Base-by-base conservation (phyloP, 2,888 invertebrate species). In the Pimpla rufipes region DNA sequence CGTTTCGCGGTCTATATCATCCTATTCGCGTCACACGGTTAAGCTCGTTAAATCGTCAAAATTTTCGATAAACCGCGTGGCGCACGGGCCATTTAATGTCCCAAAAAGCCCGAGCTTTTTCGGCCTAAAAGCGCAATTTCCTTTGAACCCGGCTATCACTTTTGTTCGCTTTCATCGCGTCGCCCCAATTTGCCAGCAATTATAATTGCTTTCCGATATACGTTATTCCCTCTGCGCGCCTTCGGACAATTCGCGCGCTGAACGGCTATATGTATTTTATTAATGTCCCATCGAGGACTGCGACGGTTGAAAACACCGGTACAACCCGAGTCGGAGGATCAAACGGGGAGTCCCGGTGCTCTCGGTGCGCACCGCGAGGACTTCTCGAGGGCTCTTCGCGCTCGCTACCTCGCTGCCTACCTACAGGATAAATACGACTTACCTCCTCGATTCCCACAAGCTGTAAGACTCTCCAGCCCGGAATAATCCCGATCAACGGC, bases 41-140 rank as follows among this genome's bases (percentile, higher is more conserved):
- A n/a, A 55, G 1, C 70, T 70, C 40, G 40, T 55, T 55, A 55
- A 70, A 70, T 70, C 37, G 37, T 55, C 50, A 11, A 70, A 70
- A 55, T 55, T 40, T 55, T 55, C 70, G 40, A 55, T 55, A 18
- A 8, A 23, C 37, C 40, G 55, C 23, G 8, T 18, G 40, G 16
- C 1, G 2, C 67, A 29, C 47, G 13, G 21, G 66, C 6, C 45
- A 45, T 68, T 37, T 23, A 13, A 21, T 55, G 52, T 23, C 57
- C 21, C 10, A 59, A 37, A 13, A 1, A 18, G 5, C 23, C 57
- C 8, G 23, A 18, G 11, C 4, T 37, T n/a, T 55, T 23, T 47
- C 23, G 2, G 18, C 16, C 37, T 18, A 62, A 62, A 16, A 62
- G 10, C 18, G 37, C 23, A 29, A 57, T 57, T 11, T 29, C 13